These are phyloP conservation scores for Agrilus mali DNA, from an alignment of 2,888 invertebrate species.

Conservation along the genomic window DNA sequence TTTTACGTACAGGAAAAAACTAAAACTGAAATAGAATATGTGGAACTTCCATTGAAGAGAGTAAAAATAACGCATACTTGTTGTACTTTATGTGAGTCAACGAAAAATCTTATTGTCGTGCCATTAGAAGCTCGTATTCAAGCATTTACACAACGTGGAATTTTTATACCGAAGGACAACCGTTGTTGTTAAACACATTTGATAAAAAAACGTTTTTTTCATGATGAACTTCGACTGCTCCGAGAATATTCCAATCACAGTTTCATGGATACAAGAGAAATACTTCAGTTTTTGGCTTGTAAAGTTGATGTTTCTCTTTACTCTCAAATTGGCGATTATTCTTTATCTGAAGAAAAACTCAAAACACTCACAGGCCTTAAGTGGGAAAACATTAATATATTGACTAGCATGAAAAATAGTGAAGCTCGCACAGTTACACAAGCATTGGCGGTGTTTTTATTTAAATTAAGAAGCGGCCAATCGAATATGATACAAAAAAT, in stretches of 20 bases:
- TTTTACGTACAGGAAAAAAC: background rate
- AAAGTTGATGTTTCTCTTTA: too few relatives aligned
- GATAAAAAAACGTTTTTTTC: too few relatives aligned
- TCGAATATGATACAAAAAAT: constrained; percentile 2
- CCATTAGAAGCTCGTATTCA: too few relatives aligned
- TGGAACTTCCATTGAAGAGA: background rate
- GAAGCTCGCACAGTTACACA: background rate
- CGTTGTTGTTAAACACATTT: too few relatives aligned
- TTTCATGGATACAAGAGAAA: background rate
- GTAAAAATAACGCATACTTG: background rate
- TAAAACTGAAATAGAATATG: background rate
- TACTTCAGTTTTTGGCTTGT: background rate
- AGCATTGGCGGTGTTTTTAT: constrained; percentile 6
- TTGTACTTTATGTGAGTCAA: background rate
- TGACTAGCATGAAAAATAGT: constrained; percentile 1
- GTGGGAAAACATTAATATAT: background rate
- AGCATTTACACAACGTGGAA: too few relatives aligned
- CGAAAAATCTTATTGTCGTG: too few relatives aligned
- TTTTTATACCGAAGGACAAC: too few relatives aligned
- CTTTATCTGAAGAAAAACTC: too few relatives aligned
- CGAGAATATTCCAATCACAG: too few relatives aligned
- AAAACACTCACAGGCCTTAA: background rate
- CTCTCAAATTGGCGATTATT: too few relatives aligned
- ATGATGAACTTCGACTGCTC: too few relatives aligned
- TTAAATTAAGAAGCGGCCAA: constrained; percentile 6